phyloP scores from a whole-genome alignment of 1,140 invertebrate species.

The Rhyzopertha dominica region DNA sequence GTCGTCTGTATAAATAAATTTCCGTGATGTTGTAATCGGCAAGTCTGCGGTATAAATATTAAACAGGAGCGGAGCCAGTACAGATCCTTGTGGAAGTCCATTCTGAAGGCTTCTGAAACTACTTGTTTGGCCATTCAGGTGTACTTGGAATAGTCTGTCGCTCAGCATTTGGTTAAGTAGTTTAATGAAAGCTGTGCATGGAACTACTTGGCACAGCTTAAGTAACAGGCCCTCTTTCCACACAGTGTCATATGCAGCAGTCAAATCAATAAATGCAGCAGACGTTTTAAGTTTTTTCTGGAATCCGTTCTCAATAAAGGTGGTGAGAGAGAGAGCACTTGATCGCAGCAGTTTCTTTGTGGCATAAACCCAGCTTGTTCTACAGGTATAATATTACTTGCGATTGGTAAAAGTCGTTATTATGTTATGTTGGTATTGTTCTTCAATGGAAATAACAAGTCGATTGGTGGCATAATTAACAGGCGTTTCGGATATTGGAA shows the following conservation, averaged over 20 bases:
- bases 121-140: too few relatives aligned
- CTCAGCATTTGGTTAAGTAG: too few relatives aligned
- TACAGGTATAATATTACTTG: slow-evolving; percentile 11
- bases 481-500: too few relatives aligned
- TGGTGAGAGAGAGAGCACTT: slow-evolving; percentile 12
- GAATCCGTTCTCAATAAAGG: slow-evolving; percentile 9
- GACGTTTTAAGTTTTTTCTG: slow-evolving; percentile 7
- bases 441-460: too few relatives aligned
- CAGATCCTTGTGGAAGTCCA: slow-evolving; percentile 12
- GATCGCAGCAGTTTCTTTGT: slow-evolving; percentile 5
- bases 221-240: slow-evolving; percentile 17
- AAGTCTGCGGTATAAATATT: slow-evolving; percentile 4
- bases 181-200: slow-evolving; percentile 13
- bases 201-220: slow-evolving; percentile 16
- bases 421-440: too few relatives aligned
- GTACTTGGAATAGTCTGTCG: too few relatives aligned
- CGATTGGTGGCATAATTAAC: too few relatives aligned
- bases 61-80: slow-evolving; percentile 11
- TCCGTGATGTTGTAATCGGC: slow-evolving; percentile 7
- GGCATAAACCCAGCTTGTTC: slow-evolving; percentile 17
- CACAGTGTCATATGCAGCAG: slow-evolving; percentile 20
- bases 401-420: too few relatives aligned
- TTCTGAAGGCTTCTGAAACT: too few relatives aligned
- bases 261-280: slow-evolving; percentile 14
- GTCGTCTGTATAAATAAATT: slow-evolving; percentile 8